Evolutionary conservation across 2,797 vertebrate species (phyloP).

Genomic region (Vespertilio murinus): DNA sequence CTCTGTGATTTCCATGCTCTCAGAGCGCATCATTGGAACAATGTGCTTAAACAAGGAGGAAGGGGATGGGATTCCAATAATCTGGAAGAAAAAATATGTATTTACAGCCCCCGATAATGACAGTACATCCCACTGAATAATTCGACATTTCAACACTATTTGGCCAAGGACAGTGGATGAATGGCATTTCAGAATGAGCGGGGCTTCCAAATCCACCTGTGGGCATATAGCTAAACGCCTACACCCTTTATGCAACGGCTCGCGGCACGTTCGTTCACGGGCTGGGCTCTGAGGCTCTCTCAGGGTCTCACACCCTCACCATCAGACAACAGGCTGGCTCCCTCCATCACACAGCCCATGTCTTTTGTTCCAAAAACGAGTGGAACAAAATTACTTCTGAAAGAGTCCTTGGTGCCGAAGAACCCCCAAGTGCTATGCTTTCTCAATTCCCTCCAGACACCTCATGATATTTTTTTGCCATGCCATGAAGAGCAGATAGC

Average conservation of each 20-base stretch:
- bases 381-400: background rate
- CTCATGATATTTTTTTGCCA: background rate
- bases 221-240: background rate
- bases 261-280: background rate
- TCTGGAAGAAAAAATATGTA: slow-evolving; percentile 82
- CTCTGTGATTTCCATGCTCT: slow-evolving; percentile 99
- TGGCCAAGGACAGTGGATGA: background rate
- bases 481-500: background rate
- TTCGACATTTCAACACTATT: background rate
- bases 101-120: background rate
- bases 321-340: background rate
- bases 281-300: background rate
- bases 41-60: slow-evolving; percentile 98
- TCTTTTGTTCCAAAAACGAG: background rate
- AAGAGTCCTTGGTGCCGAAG: background rate
- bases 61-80: slow-evolving; percentile 97
- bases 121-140: background rate
- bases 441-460: background rate
- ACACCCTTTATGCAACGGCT: background rate
- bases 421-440: background rate
- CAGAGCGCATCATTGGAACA: slow-evolving; percentile 99
- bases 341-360: background rate
- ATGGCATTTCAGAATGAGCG: background rate
- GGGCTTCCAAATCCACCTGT: background rate
- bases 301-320: background rate